Evolutionary conservation across 1,140 invertebrate genomes (phyloP).

Genomic region (Euborellia annulipes): DNA sequence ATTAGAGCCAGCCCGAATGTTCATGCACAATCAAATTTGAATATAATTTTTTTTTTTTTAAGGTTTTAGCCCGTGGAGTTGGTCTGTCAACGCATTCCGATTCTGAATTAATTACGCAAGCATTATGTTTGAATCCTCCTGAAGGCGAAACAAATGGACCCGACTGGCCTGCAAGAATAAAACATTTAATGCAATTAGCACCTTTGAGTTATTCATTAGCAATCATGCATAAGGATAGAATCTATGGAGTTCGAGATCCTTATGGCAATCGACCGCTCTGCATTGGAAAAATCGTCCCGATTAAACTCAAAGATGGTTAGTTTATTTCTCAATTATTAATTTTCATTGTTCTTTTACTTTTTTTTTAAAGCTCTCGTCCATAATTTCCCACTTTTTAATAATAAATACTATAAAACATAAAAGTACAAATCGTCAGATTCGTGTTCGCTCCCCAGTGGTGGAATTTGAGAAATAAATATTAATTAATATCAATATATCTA

Average conservation of each 20-base stretch:
- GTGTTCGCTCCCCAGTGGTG: no score
- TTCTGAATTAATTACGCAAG: slow-evolving; percentile 91
- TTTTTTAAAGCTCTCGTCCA: no score
- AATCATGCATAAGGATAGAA: slow-evolving; percentile 84
- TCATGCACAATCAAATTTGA: no score
- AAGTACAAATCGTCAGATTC: no score
- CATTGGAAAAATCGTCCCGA: slow-evolving; percentile 74
- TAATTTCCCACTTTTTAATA: no score
- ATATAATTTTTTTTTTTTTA: no score
- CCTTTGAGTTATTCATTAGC: slow-evolving; percentile 86
- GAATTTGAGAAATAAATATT: no score
- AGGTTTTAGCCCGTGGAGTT: slow-evolving; percentile 78
- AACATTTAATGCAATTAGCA: slow-evolving; percentile 79
- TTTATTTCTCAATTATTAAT: no score
- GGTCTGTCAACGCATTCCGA: slow-evolving; percentile 90
- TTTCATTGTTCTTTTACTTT: no score
- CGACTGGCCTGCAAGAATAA: slow-evolving; percentile 81
- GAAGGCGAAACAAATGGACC: slow-evolving; percentile 75
- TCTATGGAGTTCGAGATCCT: slow-evolving; percentile 89
- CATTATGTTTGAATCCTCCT: slow-evolving; percentile 82
- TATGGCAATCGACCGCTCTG: slow-evolving; percentile 93
- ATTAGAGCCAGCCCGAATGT: no score
- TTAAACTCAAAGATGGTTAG: slow-evolving; percentile 21
- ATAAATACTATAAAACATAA: no score
- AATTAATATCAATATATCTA: no score